Evolutionary conservation across 2,113 vertebrate genomes (phyloP).

Genomic region (rabbit (Oryctolagus cuniculus)): mOryCun1.1 NC_091433.1:199870501-199871000

Average conservation of each 20-base stretch:
- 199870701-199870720: not conserved
- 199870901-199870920: not conserved
- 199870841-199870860: no score
- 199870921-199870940: not conserved
- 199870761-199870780: not conserved
- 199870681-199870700: slow-evolving; percentile 33
- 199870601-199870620: not conserved
- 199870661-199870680: slow-evolving; percentile 1
- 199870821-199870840: no score
- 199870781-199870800: not conserved
- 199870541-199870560: not conserved
- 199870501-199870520: not conserved
- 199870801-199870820: not conserved
- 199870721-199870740: not conserved
- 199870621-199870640: not conserved
- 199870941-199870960: not conserved
- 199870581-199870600: not conserved
- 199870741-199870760: not conserved
- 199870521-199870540: slow-evolving; percentile 37
- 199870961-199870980: not conserved
- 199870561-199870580: not conserved
- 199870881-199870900: not conserved
- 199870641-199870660: not conserved
- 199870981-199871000: not conserved
- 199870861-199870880: not conserved